These are phyloP conservation scores for Enoplolaimus lenunculus DNA, from an alignment of 2,888 invertebrate species.

Conservation along the genomic window DNA sequence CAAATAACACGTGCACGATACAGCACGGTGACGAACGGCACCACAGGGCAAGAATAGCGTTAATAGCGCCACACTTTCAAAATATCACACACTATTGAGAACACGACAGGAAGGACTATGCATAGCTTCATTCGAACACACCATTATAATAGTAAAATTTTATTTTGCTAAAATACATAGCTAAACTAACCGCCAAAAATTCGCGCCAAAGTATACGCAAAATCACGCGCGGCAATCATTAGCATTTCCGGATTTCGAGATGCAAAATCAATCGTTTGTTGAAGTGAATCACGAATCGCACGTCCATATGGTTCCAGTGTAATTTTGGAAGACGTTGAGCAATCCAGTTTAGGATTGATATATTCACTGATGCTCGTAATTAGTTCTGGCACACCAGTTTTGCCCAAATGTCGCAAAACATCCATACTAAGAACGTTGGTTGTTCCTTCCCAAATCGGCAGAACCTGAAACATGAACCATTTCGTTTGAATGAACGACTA, in stretches of 20 bases:
- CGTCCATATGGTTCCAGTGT: background rate
- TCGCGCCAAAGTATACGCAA: slow-evolving; percentile 45
- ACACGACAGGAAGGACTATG: slow-evolving; percentile 1
- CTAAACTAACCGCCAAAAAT: slow-evolving; percentile 39
- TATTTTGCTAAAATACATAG: slow-evolving; percentile 6
- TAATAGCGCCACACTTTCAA: no score
- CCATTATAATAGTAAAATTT: background rate
- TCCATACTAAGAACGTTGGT: slow-evolving; percentile 50
- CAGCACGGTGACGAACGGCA: no score
- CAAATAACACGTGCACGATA: no score
- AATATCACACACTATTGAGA: slow-evolving; percentile 6
- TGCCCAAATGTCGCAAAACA: slow-evolving; percentile 46
- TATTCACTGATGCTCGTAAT: slow-evolving; percentile 37
- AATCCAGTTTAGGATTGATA: slow-evolving; percentile 26
- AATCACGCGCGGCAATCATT: slow-evolving; percentile 46
- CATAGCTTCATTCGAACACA: no score
- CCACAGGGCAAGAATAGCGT: no score
- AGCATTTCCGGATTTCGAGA: slow-evolving; percentile 31
- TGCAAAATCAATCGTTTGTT: background rate
- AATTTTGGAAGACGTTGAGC: background rate
- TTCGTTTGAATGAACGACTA: no score
- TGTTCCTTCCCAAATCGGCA: slow-evolving; percentile 52
- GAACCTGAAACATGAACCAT: slow-evolving; percentile 40
- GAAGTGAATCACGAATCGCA: background rate
- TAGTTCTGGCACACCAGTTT: slow-evolving; percentile 44